phyloP scores from a whole-genome alignment of 2,888 invertebrate species.

The Lithophane semibrunnea region DNA sequence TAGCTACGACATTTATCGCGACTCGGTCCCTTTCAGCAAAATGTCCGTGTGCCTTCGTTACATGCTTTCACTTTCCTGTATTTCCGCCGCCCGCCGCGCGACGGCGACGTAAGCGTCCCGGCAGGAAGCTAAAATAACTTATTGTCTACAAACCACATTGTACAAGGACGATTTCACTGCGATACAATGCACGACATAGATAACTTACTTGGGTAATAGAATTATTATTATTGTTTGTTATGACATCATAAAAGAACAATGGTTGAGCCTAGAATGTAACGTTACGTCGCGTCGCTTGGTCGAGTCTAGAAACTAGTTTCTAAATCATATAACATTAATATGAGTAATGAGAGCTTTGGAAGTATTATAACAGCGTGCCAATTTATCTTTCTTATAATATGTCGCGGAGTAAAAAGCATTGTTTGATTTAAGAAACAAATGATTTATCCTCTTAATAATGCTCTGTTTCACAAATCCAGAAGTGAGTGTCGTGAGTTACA shows the following conservation, averaged over 20 bases:
- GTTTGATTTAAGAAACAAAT: slow-evolving; percentile 15
- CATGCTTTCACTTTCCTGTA: slow-evolving; percentile 85
- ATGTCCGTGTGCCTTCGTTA: slow-evolving; percentile 43
- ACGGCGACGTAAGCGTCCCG: slow-evolving; percentile 68
- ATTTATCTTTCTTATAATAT: slow-evolving; percentile 26
- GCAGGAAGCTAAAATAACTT: slow-evolving; percentile 78
- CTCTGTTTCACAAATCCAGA: slow-evolving; percentile 5
- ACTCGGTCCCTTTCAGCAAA: slow-evolving; percentile 55
- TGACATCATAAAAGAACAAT: slow-evolving; percentile 79
- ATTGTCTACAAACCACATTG: slow-evolving; percentile 81
- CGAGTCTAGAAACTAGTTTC: slow-evolving; percentile 43
- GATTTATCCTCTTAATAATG: neutral
- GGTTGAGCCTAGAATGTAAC: slow-evolving; percentile 50
- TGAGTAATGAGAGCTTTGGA: slow-evolving; percentile 11
- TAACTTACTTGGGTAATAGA: slow-evolving; percentile 71
- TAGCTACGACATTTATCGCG: slow-evolving; percentile 19
- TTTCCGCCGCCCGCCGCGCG: slow-evolving; percentile 74
- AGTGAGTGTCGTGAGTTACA: neutral
- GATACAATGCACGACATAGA: slow-evolving; percentile 71
- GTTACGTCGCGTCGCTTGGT: slow-evolving; percentile 33
- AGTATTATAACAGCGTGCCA: slow-evolving; percentile 2
- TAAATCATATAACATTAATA: slow-evolving; percentile 23
- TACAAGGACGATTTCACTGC: slow-evolving; percentile 86
- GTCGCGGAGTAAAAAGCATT: neutral
- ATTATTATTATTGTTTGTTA: slow-evolving; percentile 73